These are phyloP conservation scores for Novumbra hubbsi DNA, from an alignment of 2,797 vertebrate species.

Conservation along the genomic window DNA sequence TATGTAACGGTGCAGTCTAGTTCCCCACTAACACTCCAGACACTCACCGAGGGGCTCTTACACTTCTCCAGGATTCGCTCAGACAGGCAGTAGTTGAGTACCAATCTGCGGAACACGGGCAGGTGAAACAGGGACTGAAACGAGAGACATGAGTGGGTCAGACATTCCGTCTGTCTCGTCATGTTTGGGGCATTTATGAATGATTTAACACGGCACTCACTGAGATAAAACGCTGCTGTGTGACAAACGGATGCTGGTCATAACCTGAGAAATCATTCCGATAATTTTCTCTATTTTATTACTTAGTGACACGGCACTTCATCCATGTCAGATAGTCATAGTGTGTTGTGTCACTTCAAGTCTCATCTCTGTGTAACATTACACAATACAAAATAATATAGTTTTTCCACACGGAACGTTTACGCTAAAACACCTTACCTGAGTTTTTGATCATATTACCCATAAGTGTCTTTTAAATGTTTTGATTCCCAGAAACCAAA, in stretches of 20 bases:
- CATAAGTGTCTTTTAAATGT: slow-evolving; percentile 24
- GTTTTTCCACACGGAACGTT: background rate
- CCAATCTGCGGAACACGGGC: slow-evolving; percentile 88
- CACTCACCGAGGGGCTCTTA: slow-evolving; percentile 84
- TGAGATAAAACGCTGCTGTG: background rate
- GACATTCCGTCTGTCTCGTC: slow-evolving; percentile 19
- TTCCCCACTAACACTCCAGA: slow-evolving; percentile 5
- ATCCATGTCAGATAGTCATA: background rate
- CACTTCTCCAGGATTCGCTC: slow-evolving; percentile 82
- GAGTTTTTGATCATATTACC: background rate
- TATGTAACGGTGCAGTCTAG: background rate
- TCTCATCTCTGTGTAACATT: slow-evolving; percentile 28
- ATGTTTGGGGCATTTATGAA: slow-evolving; percentile 21
- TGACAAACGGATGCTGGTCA: background rate
- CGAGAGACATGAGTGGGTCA: slow-evolving; percentile 21
- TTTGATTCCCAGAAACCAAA: slow-evolving; percentile 59
- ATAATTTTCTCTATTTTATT: background rate
- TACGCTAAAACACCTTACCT: background rate
- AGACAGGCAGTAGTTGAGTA: slow-evolving; percentile 88
- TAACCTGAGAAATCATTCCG: slow-evolving; percentile 17
- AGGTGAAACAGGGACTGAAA: slow-evolving; percentile 94
- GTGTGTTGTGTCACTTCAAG: background rate
- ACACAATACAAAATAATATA: background rate
- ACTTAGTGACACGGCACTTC: background rate
- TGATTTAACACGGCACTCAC: background rate